Evolutionary conservation across 2,113 vertebrate genomes (phyloP).

Genomic region (Salvelinus fontinalis): DNA sequence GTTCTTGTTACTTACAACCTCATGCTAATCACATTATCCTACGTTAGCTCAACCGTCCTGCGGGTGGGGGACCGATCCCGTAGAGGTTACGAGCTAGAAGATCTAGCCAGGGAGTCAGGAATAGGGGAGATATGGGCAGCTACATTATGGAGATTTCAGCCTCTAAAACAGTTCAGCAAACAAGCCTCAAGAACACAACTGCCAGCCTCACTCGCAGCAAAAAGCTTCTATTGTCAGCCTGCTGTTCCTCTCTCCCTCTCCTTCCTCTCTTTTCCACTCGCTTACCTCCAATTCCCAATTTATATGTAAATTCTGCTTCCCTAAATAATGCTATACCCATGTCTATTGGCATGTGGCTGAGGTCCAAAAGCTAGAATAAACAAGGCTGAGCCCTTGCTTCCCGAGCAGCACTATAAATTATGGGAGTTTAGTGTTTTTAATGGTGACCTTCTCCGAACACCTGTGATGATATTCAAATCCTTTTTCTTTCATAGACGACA

Average conservation of each 20-base stretch:
- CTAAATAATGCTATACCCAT: conserved; percentile 70
- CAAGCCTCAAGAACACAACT: conserved; percentile 47
- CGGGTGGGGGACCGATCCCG: too few species aligned
- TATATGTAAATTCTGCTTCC: conserved; percentile 76
- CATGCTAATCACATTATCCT: too few species aligned
- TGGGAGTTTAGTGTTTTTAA: conserved; percentile 49
- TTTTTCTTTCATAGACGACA: not conserved
- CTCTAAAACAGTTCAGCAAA: conserved; percentile 53
- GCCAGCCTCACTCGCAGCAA: conserved; percentile 42
- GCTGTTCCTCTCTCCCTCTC: conserved; percentile 27
- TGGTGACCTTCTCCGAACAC: conserved; percentile 39
- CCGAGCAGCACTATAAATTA: conserved; percentile 57
- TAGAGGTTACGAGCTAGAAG: too few species aligned
- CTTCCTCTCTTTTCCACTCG: conserved; percentile 38
- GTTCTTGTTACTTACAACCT: too few species aligned
- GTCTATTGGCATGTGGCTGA: conserved; percentile 61
- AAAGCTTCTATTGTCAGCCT: conserved; percentile 60
- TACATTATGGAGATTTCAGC: conserved; percentile 52
- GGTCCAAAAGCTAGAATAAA: conserved; percentile 57
- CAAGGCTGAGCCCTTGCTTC: conserved; percentile 46
- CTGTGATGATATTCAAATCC: conserved; percentile 27
- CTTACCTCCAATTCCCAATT: conserved; percentile 72
- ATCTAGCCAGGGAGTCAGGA: not conserved
- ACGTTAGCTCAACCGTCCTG: too few species aligned
- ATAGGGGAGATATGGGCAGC: conserved; percentile 22